Conservation (phyloP, 2,113 vertebrate genomes). For the Oreochromis spilurus region DNA sequence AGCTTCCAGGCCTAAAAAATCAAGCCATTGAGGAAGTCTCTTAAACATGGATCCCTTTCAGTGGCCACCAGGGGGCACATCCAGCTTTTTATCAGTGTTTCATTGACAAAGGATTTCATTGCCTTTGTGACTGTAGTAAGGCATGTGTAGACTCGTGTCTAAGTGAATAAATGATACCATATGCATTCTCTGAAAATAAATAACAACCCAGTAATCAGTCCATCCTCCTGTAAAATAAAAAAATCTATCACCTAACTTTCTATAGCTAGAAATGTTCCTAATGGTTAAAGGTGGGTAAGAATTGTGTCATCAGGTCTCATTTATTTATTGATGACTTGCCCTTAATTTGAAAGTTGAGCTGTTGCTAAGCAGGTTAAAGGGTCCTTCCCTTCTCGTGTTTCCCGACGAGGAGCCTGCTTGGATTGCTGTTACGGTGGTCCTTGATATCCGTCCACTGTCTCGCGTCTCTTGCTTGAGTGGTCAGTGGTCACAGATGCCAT, state of each 20-base stretch:
- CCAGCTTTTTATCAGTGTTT: background rate
- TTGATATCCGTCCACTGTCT: background rate
- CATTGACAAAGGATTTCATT: background rate
- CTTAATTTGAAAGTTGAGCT: background rate
- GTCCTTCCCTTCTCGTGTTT: background rate
- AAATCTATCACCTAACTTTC: background rate
- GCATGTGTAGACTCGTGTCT: background rate
- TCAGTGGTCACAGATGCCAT: background rate
- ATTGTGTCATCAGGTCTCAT: background rate
- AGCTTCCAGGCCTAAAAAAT: background rate
- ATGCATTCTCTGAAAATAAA: background rate
- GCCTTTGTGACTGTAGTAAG: background rate
- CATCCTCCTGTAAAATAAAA: background rate
- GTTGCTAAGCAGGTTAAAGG: background rate
- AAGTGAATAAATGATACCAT: background rate
- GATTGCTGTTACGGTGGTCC: background rate
- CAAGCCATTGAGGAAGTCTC: background rate
- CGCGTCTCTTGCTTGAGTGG: background rate
- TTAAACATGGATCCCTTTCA: background rate
- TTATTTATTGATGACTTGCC: background rate
- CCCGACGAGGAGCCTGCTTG: background rate
- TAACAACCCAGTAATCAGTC: background rate
- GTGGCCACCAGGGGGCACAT: background rate
- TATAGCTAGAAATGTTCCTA: background rate
- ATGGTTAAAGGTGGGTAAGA: background rate